Percentiles rank a stretch among this genome's conserved stretches.
These are phyloP conservation scores for Tribolium freemani DNA, from an alignment of 2,888 invertebrate genomes.

Conservation along the genomic window DNA sequence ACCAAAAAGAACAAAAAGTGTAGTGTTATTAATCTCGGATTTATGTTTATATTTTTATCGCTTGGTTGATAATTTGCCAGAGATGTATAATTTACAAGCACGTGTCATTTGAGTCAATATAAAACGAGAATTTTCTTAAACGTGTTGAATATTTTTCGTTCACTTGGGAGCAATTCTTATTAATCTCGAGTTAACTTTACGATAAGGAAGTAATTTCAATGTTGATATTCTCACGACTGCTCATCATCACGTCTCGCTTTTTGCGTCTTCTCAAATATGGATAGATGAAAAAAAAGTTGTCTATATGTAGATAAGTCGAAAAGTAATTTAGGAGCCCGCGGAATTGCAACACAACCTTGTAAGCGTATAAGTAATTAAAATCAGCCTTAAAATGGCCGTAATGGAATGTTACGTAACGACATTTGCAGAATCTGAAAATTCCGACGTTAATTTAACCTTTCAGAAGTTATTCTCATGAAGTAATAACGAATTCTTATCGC, in stretches of 20 bases:
- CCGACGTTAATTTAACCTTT: slow-evolving; percentile 13
- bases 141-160: background rate
- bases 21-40: too few species aligned
- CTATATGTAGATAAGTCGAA: background rate
- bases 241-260: background rate
- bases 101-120: background rate
- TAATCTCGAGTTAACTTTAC: background rate
- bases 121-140: background rate
- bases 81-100: background rate
- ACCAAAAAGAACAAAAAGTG: background rate
- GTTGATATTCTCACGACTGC: background rate
- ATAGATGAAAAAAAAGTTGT: background rate
- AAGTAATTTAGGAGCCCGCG: background rate
- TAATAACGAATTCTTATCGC: background rate
- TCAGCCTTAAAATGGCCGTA: slow-evolving; percentile 2
- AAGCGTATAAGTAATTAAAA: slow-evolving; percentile 8
- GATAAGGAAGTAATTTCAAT: background rate
- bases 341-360: slow-evolving; percentile 12
- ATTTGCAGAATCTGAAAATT: slow-evolving; percentile 18
- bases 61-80: background rate
- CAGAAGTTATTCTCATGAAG: background rate
- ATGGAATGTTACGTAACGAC: slow-evolving; percentile 17
- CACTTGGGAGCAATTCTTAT: background rate
- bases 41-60: background rate
- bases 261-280: background rate